Evolutionary conservation across 2,113 vertebrate species (phyloP).

Genomic region (Cynoglossus semilaevis): DNA sequence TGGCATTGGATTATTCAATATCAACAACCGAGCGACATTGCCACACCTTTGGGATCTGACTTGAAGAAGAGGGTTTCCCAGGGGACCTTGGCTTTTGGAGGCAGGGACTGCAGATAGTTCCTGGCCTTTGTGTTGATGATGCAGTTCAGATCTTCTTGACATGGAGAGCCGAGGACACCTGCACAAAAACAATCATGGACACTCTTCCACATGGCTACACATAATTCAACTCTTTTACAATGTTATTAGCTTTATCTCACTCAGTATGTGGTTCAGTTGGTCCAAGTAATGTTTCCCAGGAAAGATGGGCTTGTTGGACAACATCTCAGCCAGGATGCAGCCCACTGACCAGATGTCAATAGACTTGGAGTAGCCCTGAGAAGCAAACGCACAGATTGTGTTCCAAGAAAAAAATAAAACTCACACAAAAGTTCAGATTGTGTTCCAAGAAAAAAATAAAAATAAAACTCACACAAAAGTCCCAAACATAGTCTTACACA

Average conservation of each 20-base stretch:
- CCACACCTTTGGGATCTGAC: slow-evolving; percentile 80
- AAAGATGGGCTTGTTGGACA: slow-evolving; percentile 87
- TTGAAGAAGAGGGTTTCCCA: slow-evolving; percentile 83
- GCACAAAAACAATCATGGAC: slow-evolving; percentile 1
- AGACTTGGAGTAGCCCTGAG: slow-evolving; percentile 87
- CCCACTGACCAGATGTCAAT: slow-evolving; percentile 93
- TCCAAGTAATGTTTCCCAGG: slow-evolving; percentile 92
- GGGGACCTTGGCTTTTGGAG: slow-evolving; percentile 82
- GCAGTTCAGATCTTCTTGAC: slow-evolving; percentile 86
- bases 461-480: too few species aligned
- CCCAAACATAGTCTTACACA: background rate
- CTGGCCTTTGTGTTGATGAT: slow-evolving; percentile 90
- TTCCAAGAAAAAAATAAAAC: background rate
- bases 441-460: too few species aligned
- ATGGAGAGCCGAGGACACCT: slow-evolving; percentile 86
- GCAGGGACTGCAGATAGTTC: slow-evolving; percentile 86
- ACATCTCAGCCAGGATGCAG: slow-evolving; percentile 91
- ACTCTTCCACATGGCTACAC: background rate
- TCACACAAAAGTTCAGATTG: too few species aligned
- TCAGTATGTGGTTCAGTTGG: slow-evolving; percentile 90
- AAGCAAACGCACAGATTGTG: slow-evolving; percentile 11
- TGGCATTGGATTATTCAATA: background rate
- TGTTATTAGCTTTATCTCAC: slow-evolving; percentile 53
- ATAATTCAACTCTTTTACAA: background rate
- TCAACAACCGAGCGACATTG: background rate